These are phyloP conservation scores for Parambassis ranga DNA, from an alignment of 2,797 vertebrate species.

Conservation along the genomic window DNA sequence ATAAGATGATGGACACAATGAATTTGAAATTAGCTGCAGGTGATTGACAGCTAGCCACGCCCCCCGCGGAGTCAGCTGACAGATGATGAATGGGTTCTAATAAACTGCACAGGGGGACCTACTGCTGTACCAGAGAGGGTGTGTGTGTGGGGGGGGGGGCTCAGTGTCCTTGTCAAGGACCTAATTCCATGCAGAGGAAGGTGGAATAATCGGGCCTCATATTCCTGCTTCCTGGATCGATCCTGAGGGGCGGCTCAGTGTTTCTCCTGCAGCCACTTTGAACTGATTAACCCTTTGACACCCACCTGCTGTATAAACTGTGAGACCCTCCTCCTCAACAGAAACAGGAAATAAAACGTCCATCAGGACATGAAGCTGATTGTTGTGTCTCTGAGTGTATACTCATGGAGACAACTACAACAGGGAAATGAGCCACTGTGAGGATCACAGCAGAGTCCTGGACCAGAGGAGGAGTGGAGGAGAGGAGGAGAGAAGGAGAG, in stretches of 20 bases:
- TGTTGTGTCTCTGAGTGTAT: no score
- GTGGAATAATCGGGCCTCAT: background rate
- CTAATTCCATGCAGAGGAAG: conserved; percentile 49
- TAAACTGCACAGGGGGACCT: background rate
- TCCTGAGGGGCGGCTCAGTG: background rate
- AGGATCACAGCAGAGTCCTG: no score
- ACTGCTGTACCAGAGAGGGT: background rate
- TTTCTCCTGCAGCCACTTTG: no score
- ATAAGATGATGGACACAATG: background rate
- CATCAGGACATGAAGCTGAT: no score
- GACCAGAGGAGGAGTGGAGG: no score
- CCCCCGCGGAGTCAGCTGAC: background rate
- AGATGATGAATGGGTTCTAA: conserved; percentile 5
- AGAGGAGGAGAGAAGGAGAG: no score
- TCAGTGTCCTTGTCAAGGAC: conserved; percentile 55
- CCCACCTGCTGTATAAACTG: no score
- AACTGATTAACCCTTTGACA: no score
- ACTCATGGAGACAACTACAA: no score
- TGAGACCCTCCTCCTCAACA: no score
- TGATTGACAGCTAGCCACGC: conserved; percentile 14
- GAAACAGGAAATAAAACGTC: no score
- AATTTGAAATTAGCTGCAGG: background rate
- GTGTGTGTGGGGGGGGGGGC: background rate
- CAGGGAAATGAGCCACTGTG: no score
- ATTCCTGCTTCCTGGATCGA: conserved; percentile 13